A percentile compares a stretch with the other conserved stretches of the same genome.
These are phyloP conservation scores for Euphydryas editha DNA, from an alignment of 2,888 invertebrate genomes.

Conservation along the genomic window DNA sequence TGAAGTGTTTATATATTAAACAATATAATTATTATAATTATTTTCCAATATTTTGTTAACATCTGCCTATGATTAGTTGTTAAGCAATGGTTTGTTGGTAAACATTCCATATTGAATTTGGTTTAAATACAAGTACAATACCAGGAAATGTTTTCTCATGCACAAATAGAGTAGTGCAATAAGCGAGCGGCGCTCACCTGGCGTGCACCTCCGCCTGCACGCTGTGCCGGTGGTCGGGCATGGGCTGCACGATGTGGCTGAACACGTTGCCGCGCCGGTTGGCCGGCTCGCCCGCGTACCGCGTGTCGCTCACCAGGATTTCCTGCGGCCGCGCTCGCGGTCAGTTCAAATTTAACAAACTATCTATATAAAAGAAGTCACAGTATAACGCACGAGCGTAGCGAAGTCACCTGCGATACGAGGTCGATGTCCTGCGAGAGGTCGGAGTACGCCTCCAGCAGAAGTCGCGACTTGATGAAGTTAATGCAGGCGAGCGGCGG, in stretches of 20 bases:
- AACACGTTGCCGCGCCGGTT: constrained; percentile 93
- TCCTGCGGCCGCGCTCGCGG: constrained; percentile 63
- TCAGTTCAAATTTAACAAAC: neutral
- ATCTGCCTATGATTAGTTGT: too few species aligned
- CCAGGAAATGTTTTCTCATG: too few species aligned
- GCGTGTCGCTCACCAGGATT: constrained; percentile 91
- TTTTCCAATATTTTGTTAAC: too few species aligned
- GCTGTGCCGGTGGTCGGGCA: constrained; percentile 82
- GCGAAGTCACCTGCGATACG: constrained; percentile 89
- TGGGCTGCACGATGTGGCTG: constrained; percentile 93
- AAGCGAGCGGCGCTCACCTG: constrained; percentile 52
- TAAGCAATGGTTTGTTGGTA: too few species aligned
- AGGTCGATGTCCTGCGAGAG: constrained; percentile 95
- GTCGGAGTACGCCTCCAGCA: constrained; percentile 94
- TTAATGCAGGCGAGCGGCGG: constrained; percentile 92
- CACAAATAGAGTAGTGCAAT: too few species aligned
- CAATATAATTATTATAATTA: too few species aligned
- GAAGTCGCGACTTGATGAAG: constrained; percentile 94
- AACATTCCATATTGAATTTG: too few species aligned
- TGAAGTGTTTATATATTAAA: too few species aligned
- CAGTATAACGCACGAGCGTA: too few species aligned
- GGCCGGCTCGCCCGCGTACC: constrained; percentile 86
- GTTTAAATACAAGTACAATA: too few species aligned
- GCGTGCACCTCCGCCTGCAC: constrained; percentile 91
- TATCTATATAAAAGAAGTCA: too few species aligned